Conservation (phyloP, 64 coral and sea anemone species). For the Stichodactyla helianthus region DNA sequence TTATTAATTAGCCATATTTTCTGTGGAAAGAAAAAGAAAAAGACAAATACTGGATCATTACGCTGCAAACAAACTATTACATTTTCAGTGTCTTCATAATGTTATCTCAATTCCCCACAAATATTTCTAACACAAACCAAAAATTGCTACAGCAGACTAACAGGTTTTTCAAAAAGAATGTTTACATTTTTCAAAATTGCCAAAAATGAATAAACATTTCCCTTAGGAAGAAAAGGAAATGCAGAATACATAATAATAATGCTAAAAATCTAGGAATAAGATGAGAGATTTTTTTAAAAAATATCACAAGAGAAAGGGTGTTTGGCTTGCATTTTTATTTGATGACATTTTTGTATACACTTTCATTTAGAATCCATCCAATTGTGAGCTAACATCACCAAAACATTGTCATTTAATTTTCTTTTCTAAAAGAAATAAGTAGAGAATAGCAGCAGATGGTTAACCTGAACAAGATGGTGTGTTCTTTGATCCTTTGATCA, state of each 20-base stretch:
- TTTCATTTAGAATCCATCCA: neutral
- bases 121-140: neutral
- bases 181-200: neutral
- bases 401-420: neutral
- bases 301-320: neutral
- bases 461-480: neutral
- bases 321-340: neutral
- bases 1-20: too few species aligned
- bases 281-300: neutral
- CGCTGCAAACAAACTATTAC: neutral
- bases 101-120: neutral
- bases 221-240: neutral
- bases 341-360: neutral
- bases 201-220: neutral
- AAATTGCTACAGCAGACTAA: neutral
- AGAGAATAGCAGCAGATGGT: neutral
- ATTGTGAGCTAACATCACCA: neutral
- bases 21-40: neutral
- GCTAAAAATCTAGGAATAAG: neutral
- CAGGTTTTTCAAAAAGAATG: neutral
- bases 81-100: neutral
- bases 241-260: neutral
- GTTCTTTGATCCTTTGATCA: neutral
- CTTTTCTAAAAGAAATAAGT: neutral
- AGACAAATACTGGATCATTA: neutral